Evolutionary conservation across 1,140 invertebrate genomes (phyloP), one percentile per base, ranked within the genome.

Genomic region (Leptinotarsa defecta): DNA sequence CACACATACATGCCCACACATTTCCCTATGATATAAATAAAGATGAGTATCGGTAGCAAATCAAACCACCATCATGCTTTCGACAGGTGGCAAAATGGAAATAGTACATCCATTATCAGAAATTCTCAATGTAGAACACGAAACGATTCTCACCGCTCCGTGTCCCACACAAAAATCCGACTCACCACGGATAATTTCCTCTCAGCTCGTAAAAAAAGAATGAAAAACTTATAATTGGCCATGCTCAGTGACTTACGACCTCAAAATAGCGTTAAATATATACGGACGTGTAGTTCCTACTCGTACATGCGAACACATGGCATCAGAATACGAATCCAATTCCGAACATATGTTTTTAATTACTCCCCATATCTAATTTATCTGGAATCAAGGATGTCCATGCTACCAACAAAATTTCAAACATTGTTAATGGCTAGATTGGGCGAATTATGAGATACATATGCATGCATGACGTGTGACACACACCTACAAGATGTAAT

Each of bases 191-290:
- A 19, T 57, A 15, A 57, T 57, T 57, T 57, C 17, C 52, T 57
- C 52, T 19, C 15, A 4, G 15, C 17, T 57, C 52, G 52, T 57
- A 19, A 57, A 57, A 57, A 57, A 57, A 57, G 52, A 57, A 57
- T 8, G 34, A 43, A 57, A 57, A 57, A 57, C 52, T 57, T 19
- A 57, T 57, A 57, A 57, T 57, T 57, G 52, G 52, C 52, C 52
- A 15, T 57, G 52, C 52, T 19, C n/a, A 57, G 52, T 57, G 52
- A 57, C 52, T 57, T 57, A 57, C 52, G 52, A 57, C 52, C n/a
- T 57, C n/a, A 57, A 57, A 57, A 57, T 57, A 57, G 52, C 52
- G 52, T 57, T 57, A 57, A 57, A 57, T 57, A 57, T 57, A 57
- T 57, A 57, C 52, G 52, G 52, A 57, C 52, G 52, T 57, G 52